phyloP scores from a whole-genome alignment of 2,888 invertebrate species.

The Macrophya alboannulata region DNA sequence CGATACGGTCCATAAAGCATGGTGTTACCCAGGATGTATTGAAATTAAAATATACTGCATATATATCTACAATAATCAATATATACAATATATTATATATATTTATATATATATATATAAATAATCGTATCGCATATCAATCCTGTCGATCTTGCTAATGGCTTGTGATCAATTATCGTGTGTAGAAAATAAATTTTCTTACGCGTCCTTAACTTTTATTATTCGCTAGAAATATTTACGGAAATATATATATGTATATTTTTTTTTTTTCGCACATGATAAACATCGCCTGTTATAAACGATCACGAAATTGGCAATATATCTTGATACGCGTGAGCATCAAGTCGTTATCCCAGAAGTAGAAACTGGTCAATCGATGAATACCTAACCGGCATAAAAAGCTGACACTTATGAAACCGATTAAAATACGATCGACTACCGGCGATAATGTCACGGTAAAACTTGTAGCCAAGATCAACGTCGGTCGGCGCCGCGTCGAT shows the following conservation, averaged over 20 bases:
- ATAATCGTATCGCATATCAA: neutral
- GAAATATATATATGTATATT: neutral
- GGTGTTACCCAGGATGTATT: neutral
- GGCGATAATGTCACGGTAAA: slow-evolving; percentile 41
- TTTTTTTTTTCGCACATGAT: neutral
- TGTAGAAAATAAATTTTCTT: neutral
- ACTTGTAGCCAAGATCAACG: slow-evolving; percentile 5
- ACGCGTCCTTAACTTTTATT: neutral
- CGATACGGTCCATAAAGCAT: neutral
- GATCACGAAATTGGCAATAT: slow-evolving; percentile 3
- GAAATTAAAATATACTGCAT: neutral
- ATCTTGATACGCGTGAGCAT: neutral
- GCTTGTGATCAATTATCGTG: neutral
- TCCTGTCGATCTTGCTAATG: slow-evolving; percentile 10
- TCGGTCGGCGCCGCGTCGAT: neutral
- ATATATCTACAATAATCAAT: too few species aligned
- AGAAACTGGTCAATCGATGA: neutral
- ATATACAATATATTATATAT: too few species aligned
- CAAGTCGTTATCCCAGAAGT: neutral
- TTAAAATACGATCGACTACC: neutral
- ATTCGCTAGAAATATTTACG: neutral
- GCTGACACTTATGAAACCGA: neutral
- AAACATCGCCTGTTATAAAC: neutral
- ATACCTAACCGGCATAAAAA: neutral
- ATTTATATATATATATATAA: too few species aligned